A percentile compares a stretch with the other conserved stretches of the same genome.
phyloP scores from a whole-genome alignment of 2,888 invertebrate genomes.

The Amphipoea oculea region DNA sequence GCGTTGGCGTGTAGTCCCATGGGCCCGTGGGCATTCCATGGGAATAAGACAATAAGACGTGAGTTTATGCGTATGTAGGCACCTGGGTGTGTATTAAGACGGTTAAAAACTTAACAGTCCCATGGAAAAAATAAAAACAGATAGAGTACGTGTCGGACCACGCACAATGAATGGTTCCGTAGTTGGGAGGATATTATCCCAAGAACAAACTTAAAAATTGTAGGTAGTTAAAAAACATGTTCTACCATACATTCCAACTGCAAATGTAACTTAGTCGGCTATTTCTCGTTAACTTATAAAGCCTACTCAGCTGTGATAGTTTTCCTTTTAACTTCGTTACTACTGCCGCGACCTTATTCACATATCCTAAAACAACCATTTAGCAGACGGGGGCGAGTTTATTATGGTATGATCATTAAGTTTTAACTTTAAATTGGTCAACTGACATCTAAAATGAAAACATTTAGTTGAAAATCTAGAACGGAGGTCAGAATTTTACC shows the following conservation, averaged over 20 bases:
- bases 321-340: background rate
- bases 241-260: background rate
- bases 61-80: background rate
- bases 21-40: background rate
- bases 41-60: no score
- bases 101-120: background rate
- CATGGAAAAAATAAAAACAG: background rate
- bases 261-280: background rate
- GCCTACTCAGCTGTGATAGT: background rate
- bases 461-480: background rate
- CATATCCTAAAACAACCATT: background rate
- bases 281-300: background rate
- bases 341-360: background rate
- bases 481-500: no score
- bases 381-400: background rate
- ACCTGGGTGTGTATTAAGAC: background rate
- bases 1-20: no score
- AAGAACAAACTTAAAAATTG: background rate
- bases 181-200: background rate
- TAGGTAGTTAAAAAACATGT: background rate
- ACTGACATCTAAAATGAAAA: background rate
- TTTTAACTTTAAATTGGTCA: background rate
- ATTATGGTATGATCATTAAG: background rate
- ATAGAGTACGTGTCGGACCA: background rate
- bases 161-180: background rate